phyloP scores from a whole-genome alignment of 2,113 vertebrate genomes.

The Cepphus grylle region DNA sequence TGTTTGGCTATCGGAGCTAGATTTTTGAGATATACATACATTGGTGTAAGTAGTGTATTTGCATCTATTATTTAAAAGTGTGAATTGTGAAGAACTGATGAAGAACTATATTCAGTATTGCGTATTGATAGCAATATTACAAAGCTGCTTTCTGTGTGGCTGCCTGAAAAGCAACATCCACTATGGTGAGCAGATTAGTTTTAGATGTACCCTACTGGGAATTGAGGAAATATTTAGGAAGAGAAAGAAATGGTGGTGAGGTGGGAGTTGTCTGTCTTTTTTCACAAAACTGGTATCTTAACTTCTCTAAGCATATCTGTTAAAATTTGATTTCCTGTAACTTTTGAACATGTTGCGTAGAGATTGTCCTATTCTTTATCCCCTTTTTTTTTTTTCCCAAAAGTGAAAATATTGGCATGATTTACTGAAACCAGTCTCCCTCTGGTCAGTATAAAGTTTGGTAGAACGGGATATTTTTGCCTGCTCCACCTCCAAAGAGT shows the following conservation, averaged over 20 bases:
- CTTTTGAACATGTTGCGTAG: background rate
- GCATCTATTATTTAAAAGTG: background rate
- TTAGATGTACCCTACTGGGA: background rate
- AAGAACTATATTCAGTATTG: background rate
- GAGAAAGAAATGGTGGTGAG: background rate
- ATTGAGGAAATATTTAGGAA: background rate
- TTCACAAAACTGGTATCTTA: background rate
- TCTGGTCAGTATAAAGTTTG: background rate
- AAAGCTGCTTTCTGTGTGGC: background rate
- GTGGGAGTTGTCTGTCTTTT: background rate
- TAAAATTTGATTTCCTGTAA: background rate
- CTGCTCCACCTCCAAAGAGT: background rate
- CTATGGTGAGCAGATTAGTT: fast-evolving
- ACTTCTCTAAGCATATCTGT: background rate
- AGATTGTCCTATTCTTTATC: background rate
- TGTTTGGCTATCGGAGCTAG: background rate
- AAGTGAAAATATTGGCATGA: background rate
- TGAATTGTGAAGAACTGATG: background rate
- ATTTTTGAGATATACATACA: background rate
- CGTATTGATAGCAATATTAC: background rate
- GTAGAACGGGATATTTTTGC: background rate
- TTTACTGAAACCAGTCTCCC: background rate
- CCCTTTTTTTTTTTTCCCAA: background rate
- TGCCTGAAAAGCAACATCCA: background rate
- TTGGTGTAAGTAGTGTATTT: background rate